Evolutionary conservation across 2,113 vertebrate species (phyloP).

Genomic region (Menidia beryllina): DNA sequence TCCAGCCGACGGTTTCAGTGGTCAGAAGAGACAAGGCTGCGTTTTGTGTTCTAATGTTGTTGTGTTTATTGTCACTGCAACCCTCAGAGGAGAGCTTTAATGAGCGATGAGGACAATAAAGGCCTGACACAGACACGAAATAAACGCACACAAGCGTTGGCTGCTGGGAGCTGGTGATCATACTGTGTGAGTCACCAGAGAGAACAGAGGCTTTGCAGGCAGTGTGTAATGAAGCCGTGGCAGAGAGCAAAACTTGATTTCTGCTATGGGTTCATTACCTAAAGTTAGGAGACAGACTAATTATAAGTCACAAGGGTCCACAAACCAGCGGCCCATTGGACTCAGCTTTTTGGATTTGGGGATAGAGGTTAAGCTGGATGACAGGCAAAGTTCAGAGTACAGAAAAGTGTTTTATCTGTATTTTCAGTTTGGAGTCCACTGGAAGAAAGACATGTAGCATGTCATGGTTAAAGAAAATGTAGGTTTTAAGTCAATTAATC

Average conservation of each 20-base stretch:
- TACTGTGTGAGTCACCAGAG: slow-evolving; percentile 57
- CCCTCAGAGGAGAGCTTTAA: slow-evolving; percentile 68
- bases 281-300: slow-evolving; percentile 52
- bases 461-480: no score
- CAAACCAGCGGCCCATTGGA: slow-evolving; percentile 33
- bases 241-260: slow-evolving; percentile 54
- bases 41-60: slow-evolving; percentile 23
- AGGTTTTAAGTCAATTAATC: no score
- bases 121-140: slow-evolving; percentile 42
- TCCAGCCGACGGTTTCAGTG: slow-evolving; percentile 34
- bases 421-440: no score
- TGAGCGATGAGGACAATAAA: slow-evolving; percentile 72
- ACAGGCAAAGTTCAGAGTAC: not conserved
- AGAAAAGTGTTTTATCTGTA: not conserved
- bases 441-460: no score
- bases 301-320: slow-evolving; percentile 40
- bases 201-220: slow-evolving; percentile 55
- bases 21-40: slow-evolving; percentile 13
- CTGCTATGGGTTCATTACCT: no score
- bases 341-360: slow-evolving; percentile 2
- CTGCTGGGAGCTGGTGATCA: slow-evolving; percentile 48
- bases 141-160: slow-evolving; percentile 14
- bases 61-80: slow-evolving; percentile 52
- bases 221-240: slow-evolving; percentile 66
- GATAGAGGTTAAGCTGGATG: not conserved